Base-by-base conservation (phyloP, 2,888 invertebrate genomes). In the Teleogryllus oceanicus region DNA sequence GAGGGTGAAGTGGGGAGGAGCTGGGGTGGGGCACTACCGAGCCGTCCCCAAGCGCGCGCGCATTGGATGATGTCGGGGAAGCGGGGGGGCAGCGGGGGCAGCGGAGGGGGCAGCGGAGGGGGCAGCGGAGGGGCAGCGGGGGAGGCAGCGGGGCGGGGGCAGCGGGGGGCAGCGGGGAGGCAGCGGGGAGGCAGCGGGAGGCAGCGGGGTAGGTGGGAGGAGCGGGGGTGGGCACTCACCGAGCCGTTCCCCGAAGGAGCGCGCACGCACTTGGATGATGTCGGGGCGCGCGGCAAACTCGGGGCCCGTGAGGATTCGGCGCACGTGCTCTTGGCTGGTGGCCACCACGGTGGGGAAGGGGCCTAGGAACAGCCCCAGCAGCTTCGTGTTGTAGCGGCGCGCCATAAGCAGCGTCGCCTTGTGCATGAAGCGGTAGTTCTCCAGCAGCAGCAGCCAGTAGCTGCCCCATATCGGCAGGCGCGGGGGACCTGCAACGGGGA, bases 141-240 rank as follows among this genome's bases (percentile, higher is more conserved):
- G 21, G 21, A 21, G 21, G 21, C 21, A 21, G 21, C 21, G 21
- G 21, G 21, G 21, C 37, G n/a, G 1, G 37, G 37, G 5, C 37
- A 3, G 2, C 24, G 21, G 21, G 21, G 21, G 21, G 21, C 1
- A 21, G 21, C 21, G 21, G 21, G 21, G n/a, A n/a, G n/a, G n/a
- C n/a, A n/a, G n/a, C n/a, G n/a, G n/a, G n/a, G n/a, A n/a, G n/a
- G n/a, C n/a, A n/a, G n/a, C n/a, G n/a, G n/a, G 21, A 21, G 21
- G 21, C 21, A 21, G 21, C 21, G 21, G 21, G 21, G 21, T 21
- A 1, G 21, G 21, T 21, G 21, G 21, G 21, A 21, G 21, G 21
- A 21, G 91, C 91, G 21, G 93, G 92, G 21, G 90, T 89, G 92
- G 92, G 85, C 92, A 92, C 81, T 93, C 89, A n/a, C 92, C 79